Conservation (phyloP, 2,888 invertebrate genomes). For the Hypsopygia costalis region DNA sequence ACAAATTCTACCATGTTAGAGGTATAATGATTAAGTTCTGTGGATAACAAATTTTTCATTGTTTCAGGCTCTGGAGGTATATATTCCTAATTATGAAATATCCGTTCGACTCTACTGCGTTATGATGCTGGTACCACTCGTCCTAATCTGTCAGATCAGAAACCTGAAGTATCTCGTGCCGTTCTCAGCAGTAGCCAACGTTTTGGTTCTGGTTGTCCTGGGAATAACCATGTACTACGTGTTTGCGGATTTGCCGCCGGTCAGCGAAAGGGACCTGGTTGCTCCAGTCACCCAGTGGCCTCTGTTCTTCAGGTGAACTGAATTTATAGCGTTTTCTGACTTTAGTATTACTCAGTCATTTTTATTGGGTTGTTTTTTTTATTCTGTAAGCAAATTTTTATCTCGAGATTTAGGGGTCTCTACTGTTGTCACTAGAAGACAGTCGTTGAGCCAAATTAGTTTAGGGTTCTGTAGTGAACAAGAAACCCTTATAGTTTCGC, state of each 20-base stretch:
- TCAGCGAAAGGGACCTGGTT: constrained; percentile 62
- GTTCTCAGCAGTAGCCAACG: constrained; percentile 92
- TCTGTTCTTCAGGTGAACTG: constrained; percentile 88
- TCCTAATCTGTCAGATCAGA: constrained; percentile 86
- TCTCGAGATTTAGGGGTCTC: too few species aligned
- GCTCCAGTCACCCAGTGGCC: constrained; percentile 84
- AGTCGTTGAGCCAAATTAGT: too few species aligned
- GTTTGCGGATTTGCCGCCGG: constrained; percentile 76
- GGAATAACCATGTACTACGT: constrained; percentile 91
- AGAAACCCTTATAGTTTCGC: too few species aligned
- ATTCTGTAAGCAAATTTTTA: too few species aligned
- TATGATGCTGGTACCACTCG: constrained; percentile 83
- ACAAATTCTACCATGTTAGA: too few species aligned
- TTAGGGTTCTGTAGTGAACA: too few species aligned
- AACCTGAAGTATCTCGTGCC: constrained; percentile 92
- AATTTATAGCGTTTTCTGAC: too few species aligned
- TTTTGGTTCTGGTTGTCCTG: constrained; percentile 88
- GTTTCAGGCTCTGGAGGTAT: constrained; percentile 72
- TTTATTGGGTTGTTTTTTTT: too few species aligned
- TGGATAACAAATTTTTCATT: too few species aligned
- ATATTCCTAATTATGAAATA: constrained; percentile 59
- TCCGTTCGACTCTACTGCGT: constrained; percentile 84
- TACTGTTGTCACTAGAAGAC: too few species aligned
- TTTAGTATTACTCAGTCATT: too few species aligned
- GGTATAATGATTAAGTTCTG: too few species aligned